Conservation (phyloP, 2,888 invertebrate genomes). For the Torymus auratus region DNA sequence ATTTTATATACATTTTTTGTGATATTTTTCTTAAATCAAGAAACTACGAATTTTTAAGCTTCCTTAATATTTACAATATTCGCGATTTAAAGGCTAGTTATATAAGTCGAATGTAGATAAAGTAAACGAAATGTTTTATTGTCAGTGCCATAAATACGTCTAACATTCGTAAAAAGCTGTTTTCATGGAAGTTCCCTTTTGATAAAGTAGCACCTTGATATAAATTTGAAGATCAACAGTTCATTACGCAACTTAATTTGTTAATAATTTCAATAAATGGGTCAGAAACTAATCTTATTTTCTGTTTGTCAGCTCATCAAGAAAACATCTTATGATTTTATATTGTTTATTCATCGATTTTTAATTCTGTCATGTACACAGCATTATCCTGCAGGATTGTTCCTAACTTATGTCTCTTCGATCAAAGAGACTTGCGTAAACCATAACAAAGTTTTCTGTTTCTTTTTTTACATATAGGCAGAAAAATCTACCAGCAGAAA, state of each 20-base stretch:
- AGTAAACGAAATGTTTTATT: neutral
- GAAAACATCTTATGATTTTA: neutral
- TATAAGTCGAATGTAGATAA: too few species aligned
- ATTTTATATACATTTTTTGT: too few species aligned
- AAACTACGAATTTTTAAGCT: too few species aligned
- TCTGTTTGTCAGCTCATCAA: neutral
- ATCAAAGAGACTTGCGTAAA: conserved; percentile 32
- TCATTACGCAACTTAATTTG: too few species aligned
- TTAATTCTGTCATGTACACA: neutral
- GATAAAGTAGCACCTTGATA: too few species aligned
- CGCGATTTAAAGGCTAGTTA: too few species aligned
- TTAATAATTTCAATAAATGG: too few species aligned
- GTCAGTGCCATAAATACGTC: neutral
- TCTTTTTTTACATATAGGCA: conserved; percentile 17
- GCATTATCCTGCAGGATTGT: conserved; percentile 46
- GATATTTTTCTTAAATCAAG: too few species aligned
- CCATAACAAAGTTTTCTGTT: conserved; percentile 16
- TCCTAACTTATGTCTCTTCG: conserved; percentile 46
- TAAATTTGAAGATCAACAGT: too few species aligned
- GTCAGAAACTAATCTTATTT: too few species aligned
- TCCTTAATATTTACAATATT: too few species aligned
- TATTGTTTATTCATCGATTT: neutral
- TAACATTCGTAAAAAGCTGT: neutral
- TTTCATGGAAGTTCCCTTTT: neutral
- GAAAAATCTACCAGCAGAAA: conserved; percentile 29